Evolutionary conservation across 2,888 invertebrate genomes (phyloP), one percentile per base, ranked within the genome.

Genomic region (Hirudinaria manillensis): DNA sequence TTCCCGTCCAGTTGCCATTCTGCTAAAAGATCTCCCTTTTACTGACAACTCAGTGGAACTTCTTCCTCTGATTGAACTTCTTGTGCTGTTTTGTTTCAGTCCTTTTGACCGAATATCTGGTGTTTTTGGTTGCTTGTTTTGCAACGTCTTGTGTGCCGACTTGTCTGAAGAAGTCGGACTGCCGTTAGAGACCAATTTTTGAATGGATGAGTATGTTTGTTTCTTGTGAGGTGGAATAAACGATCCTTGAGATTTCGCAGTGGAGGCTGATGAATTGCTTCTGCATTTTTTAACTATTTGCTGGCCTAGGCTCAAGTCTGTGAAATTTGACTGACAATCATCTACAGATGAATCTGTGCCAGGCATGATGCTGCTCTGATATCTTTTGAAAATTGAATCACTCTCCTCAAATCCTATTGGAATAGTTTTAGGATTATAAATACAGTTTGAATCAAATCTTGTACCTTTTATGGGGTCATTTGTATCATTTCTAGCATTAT

Each of bases 261-360:
- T 36, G 7, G 7, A 32, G 32, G 32, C n/a, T 36, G 68, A 34
- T n/a, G 32, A 68, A 36, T n/a, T 68, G 68, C 32, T 68, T 36
- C 73, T 29, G 38, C 73, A 61, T 55, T 36, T 73, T 21, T 65
- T 32, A 13, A 73, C 73, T 27, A 73, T 73, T 56, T 73, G 21
- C 34, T 65, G 34, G 3, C 73, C 73, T 24, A 73, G 32, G 65
- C 73, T 73, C 36, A 73, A 3, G 6, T 36, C 73, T 21, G 73
- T 73, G 34, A 27, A 27, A 24, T 21, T 24, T 29, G 73, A 73
- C 19, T 61, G 61, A 24, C 32, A n/a, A 68, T 34, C 36, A 34
- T 68, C 68, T 3, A 34, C 7, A 21, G 32, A 34, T 10, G 68
- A 68, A 7, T 68, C 68, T 32, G 36, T 34, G 32, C n/a, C 16